These are phyloP conservation scores for Antheraea assamensis DNA, from an alignment of 2,888 invertebrate genomes.

Conservation along the genomic window DNA sequence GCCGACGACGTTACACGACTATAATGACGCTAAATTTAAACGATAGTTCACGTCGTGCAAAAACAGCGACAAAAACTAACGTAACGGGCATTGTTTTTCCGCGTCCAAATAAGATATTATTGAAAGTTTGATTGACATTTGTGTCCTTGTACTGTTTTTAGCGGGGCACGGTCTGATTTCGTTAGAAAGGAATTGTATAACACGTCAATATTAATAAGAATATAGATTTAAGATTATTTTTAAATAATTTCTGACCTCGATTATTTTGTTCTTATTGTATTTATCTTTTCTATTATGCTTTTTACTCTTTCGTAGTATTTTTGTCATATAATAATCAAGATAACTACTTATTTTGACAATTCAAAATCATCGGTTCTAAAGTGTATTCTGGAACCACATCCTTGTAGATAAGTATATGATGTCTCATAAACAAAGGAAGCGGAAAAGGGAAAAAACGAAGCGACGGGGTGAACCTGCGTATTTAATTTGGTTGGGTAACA, in stretches of 20 bases:
- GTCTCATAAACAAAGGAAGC: conserved; percentile 40
- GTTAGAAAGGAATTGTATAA: conserved; percentile 36
- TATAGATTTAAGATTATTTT: no score
- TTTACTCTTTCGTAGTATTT: background rate
- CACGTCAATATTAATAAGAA: background rate
- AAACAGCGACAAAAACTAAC: conserved; percentile 31
- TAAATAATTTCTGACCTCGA: no score
- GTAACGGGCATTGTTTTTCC: conserved; percentile 43
- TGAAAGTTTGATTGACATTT: conserved; percentile 34
- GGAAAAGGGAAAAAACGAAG: conserved; percentile 53
- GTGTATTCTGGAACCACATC: background rate
- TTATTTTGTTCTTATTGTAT: no score
- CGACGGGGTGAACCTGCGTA: conserved; percentile 43
- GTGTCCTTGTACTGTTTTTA: conserved; percentile 42
- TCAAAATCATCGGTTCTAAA: background rate
- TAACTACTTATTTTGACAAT: background rate
- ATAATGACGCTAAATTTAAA: conserved; percentile 46
- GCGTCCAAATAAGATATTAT: conserved; percentile 37
- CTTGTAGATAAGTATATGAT: background rate
- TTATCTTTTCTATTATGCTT: background rate
- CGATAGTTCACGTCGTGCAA: conserved; percentile 17
- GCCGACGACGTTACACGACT: conserved; percentile 33
- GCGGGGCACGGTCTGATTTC: conserved; percentile 25
- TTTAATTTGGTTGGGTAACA: conserved; percentile 64
- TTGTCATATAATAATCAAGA: background rate